Evolutionary conservation across 30 jellyfish, hydroid and myxozoan species (phyloP), one percentile per base, ranked within the genome.

Genomic region (Nemopilema nomurai): DNA sequence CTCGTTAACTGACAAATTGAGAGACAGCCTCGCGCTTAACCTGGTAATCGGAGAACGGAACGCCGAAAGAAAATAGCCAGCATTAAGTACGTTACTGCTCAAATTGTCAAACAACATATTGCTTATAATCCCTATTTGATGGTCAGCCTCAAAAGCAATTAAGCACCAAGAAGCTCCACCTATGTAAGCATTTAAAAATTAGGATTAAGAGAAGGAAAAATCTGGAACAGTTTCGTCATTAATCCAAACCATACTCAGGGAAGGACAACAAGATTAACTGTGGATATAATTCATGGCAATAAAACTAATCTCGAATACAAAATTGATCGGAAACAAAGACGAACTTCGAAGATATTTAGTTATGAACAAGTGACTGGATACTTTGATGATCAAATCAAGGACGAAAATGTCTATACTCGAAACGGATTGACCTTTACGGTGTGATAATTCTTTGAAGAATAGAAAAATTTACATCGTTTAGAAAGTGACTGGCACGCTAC

Each of bases 401-500:
- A 41, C 57, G n/a, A n/a, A n/a, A n/a, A n/a, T n/a, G 57, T 41
- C 57, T 41, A 41, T 41, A 41, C 57, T 13, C n/a, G 13, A 13
- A 41, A 41, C 57, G 57, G 57, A 41, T 13, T 41, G 57, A 41
- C 57, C 57, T 41, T 41, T 13, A 41, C 57, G 57, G 6, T 41
- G 9, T 41, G 13, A 3, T 13, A 3, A 41, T 41, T 3, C 6
- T 41, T 13, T 41, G 57, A 3, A 41, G 57, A 6, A 41, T 41
- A 41, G 57, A 13, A 41, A 41, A 41, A 41, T 41, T 41, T 41
- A 41, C 57, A 41, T 41, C 57, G 57, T 41, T 3, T 41, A 3
- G 9, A 13, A 13, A 6, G 57, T 41, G 57, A 13, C 57, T 41
- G 57, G 13, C 51, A 27, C 49, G 89, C 67, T 82, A 82, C 77